Base-by-base conservation (phyloP, 1,140 invertebrate genomes). In the Neodiprion pinetum region DNA sequence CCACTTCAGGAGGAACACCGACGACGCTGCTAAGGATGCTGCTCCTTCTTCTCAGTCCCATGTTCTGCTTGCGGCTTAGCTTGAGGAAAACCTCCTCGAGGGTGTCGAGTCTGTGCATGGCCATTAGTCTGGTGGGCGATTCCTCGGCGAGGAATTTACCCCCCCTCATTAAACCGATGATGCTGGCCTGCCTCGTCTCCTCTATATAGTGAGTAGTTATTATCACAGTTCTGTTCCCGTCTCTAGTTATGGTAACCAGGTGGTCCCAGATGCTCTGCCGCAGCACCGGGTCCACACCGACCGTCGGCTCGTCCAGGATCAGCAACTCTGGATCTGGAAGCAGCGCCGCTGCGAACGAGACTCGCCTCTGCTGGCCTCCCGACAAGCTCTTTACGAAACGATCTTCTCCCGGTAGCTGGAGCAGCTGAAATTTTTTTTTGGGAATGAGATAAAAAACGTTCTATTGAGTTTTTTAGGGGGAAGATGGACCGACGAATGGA, bases 121-220 rank as follows among this genome's bases (percentile, higher is more conserved):
- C 89, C 75, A 98, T 92, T 1, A 99, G 87, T 73, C 91, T 92
- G 8, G 91, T 90, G 0, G 98, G 97, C 2, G 96, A 93, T 83
- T 97, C 94, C 87, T 99, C 97, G 0, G 97, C 97, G 12, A 99
- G 87, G 81, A 99, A 93, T 77, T 93, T 92, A 1, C 97, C 97
- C 74, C 95, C 94, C 78, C 98, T 91, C 95, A 99, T 97, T 5
- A 99, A 87, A 1, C 97, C 97, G 83, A 98, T 98, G 80, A 94
- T 91, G 82, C 92, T 91, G 11, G 96, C 97, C 88, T 98, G 96
- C 76, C 96, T 92, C 2, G 97, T 98, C 87, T 99, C 98, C 85
- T 99, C 97, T 75, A 99, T 98, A 83, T 99, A 99, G 90, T 99
- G 97, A 11, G 98, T 99, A 1, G 98, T 99, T 74, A 99, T 97